Conservation (phyloP, 2,888 invertebrate genomes). For the Maniola hyperantus region DNA sequence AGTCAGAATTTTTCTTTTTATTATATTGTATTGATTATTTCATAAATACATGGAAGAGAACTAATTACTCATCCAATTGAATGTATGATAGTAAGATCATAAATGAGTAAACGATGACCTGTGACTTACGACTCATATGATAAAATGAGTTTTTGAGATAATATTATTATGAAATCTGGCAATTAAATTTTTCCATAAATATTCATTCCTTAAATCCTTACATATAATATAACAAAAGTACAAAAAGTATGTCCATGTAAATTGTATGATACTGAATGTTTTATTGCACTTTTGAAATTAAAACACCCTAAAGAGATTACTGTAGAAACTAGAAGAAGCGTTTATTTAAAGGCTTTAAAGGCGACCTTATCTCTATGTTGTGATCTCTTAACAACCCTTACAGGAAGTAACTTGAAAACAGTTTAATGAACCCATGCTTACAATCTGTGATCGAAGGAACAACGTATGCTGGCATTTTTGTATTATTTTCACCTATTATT, state of each 20-base stretch:
- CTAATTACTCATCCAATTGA: not conserved
- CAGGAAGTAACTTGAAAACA: slow-evolving; percentile 10
- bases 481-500: too few species aligned
- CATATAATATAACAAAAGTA: too few species aligned
- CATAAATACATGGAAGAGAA: not conserved
- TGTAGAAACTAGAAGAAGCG: slow-evolving; percentile 8
- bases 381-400: slow-evolving; percentile 3
- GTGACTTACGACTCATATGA: not conserved
- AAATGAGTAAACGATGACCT: not conserved
- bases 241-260: too few species aligned
- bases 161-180: too few species aligned
- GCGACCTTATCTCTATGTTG: slow-evolving; percentile 1
- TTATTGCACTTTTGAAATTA: not conserved
- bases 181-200: too few species aligned
- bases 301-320: not conserved
- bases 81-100: not conserved
- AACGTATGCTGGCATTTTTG: too few species aligned
- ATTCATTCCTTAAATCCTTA: too few species aligned
- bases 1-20: too few species aligned
- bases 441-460: too few species aligned
- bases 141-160: not conserved
- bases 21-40: not conserved
- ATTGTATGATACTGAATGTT: too few species aligned
- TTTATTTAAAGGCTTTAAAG: slow-evolving; percentile 3
- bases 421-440: slow-evolving; percentile 14